These are phyloP conservation scores for Oreochromis aureus DNA, from an alignment of 2,113 vertebrate species.

Conservation along the genomic window DNA sequence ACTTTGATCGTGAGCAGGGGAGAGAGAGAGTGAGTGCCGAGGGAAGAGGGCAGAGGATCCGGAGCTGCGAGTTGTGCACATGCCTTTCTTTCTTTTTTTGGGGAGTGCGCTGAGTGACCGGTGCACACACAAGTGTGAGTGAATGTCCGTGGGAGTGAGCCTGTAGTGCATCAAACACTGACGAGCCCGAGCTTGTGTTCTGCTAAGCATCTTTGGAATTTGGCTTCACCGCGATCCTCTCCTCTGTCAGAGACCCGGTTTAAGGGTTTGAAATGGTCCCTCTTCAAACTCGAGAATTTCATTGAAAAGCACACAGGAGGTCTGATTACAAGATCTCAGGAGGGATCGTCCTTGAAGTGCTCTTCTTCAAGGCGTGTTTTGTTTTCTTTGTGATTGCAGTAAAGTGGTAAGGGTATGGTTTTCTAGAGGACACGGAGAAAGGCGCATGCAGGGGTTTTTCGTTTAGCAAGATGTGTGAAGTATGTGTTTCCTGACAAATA, in stretches of 20 bases:
- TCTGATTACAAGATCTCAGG: constrained; percentile 24
- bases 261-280: constrained; percentile 11
- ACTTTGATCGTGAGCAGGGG: constrained; percentile 44
- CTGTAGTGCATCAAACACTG: constrained; percentile 22
- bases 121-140: background rate
- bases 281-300: constrained; percentile 7
- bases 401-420: background rate
- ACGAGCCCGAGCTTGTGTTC: constrained; percentile 60
- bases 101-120: constrained; percentile 22
- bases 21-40: constrained; percentile 4
- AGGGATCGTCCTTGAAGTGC: background rate
- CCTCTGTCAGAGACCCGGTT: background rate
- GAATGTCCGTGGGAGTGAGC: constrained; percentile 31
- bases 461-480: background rate
- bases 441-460: accelerated
- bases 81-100: background rate
- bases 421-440: background rate
- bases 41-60: constrained; percentile 19
- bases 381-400: constrained; percentile 11
- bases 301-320: constrained; percentile 17
- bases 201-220: constrained; percentile 64
- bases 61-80: background rate
- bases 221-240: background rate
- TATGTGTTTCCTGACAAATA: background rate
- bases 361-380: background rate